These are phyloP conservation scores for Drosophila murphyi DNA, from an alignment of 1,140 invertebrate species.

Conservation along the genomic window DNA sequence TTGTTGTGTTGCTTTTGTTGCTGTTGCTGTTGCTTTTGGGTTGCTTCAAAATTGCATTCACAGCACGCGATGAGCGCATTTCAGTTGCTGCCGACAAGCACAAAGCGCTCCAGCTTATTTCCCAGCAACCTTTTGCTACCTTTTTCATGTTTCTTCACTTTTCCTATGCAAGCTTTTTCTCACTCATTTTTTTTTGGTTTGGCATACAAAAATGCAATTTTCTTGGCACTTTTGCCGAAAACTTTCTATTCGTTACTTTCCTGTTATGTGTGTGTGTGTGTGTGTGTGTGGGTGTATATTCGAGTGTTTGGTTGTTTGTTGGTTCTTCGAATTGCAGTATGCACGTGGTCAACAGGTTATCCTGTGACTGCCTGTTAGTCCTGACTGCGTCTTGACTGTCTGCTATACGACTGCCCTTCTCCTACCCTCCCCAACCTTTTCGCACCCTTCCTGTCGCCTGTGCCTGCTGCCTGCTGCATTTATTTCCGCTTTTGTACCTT, in stretches of 20 bases:
- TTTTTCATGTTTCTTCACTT: constrained; percentile 55
- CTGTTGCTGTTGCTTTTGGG: constrained; percentile 10
- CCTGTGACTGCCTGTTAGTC: constrained; percentile 55
- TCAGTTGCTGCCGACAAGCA: constrained; percentile 62
- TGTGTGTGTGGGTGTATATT: constrained; percentile 31
- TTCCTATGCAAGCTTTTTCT: neutral
- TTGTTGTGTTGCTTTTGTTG: constrained; percentile 2
- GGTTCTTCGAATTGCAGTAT: constrained; percentile 72
- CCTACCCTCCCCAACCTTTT: neutral
- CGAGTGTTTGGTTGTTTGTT: constrained; percentile 25
- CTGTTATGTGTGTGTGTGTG: constrained; percentile 22
- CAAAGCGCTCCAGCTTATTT: constrained; percentile 77
- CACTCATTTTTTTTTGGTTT: constrained; percentile 10
- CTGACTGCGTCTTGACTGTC: constrained; percentile 35
- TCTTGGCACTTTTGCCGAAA: constrained; percentile 80
- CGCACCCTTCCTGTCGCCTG: constrained; percentile 27
- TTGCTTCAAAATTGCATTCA: constrained; percentile 77
- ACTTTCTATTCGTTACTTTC: constrained; percentile 48
- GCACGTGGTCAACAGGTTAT: constrained; percentile 82
- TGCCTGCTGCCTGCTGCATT: constrained; percentile 70
- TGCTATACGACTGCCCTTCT: neutral
- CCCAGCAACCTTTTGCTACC: constrained; percentile 74
- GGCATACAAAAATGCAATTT: constrained; percentile 74
- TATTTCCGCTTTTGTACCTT: constrained; percentile 83
- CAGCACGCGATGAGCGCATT: constrained; percentile 82